Conservation (phyloP, 2,113 vertebrate species). For the Crotalus helleri region DNA sequence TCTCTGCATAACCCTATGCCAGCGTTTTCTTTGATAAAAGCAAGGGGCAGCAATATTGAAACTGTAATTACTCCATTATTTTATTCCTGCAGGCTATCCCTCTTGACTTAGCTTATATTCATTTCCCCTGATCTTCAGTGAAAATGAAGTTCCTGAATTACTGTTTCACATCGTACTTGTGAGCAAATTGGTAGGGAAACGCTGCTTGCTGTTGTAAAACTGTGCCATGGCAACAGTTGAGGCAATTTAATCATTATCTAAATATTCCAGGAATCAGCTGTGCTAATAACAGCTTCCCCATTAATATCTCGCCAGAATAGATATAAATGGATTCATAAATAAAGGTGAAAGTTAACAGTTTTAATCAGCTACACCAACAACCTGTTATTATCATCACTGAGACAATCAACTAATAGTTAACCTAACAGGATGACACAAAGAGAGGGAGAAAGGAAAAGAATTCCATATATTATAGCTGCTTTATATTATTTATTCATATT, state of each 20-base stretch:
- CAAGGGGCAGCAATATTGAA: not conserved
- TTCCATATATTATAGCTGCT: not conserved
- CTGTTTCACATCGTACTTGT: constrained; percentile 13
- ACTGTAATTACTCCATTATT: not conserved
- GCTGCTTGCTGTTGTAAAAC: not conserved
- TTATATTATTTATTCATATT: not conserved
- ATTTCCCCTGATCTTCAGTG: constrained; percentile 22
- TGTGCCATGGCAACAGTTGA: constrained; percentile 11
- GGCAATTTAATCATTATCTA: constrained; percentile 30
- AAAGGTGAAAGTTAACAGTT: constrained; percentile 26
- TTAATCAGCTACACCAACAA: constrained; percentile 32
- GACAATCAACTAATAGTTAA: constrained; percentile 24
- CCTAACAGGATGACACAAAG: constrained; percentile 20
- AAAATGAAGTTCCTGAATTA: constrained; percentile 16
- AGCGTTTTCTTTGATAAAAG: not conserved
- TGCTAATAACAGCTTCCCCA: constrained; percentile 27
- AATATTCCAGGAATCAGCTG: constrained; percentile 33
- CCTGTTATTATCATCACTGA: constrained; percentile 44
- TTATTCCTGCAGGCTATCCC: not conserved
- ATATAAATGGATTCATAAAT: constrained; percentile 25
- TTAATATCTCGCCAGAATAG: not conserved
- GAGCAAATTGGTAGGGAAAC: constrained; percentile 21
- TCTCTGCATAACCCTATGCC: not conserved
- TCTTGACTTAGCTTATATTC: constrained; percentile 2
- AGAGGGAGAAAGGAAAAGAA: constrained; percentile 6